Conservation (phyloP, 2,797 vertebrate genomes). For the Arctocebus calabarensis region DNA sequence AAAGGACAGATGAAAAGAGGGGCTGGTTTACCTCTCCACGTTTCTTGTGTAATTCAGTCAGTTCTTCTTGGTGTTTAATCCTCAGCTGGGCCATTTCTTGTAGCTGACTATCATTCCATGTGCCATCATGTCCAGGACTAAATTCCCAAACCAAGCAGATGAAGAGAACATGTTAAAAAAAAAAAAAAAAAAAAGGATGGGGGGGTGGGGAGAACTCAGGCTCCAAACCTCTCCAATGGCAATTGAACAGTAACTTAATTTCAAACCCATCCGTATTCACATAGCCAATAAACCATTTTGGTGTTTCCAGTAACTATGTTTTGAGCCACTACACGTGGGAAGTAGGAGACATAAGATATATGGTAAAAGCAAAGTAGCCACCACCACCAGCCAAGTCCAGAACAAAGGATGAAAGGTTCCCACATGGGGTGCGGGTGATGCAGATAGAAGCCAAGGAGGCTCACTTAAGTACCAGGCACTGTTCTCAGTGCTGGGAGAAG, state of each 20-base stretch:
- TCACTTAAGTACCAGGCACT: background rate
- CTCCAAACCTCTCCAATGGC: background rate
- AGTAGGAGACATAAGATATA: background rate
- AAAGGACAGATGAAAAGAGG: background rate
- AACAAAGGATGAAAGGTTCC: background rate
- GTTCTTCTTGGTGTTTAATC: constrained; percentile 96
- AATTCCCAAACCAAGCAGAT: constrained; percentile 53
- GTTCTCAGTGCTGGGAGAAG: background rate
- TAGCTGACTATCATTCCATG: constrained; percentile 91
- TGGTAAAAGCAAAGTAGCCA: background rate
- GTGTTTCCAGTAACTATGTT: background rate
- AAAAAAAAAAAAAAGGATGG: background rate
- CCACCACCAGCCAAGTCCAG: background rate
- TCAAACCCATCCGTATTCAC: background rate
- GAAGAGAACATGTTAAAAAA: background rate
- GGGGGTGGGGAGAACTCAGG: background rate
- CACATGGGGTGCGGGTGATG: background rate
- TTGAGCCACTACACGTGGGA: background rate
- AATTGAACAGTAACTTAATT: background rate
- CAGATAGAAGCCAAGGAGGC: rapidly evolving
- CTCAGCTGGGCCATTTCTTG: constrained; percentile 97
- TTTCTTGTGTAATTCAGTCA: constrained; percentile 98
- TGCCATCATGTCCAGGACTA: constrained; percentile 90
- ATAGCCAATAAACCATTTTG: background rate
- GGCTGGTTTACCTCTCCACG: constrained; percentile 93